A percentile compares a stretch with the other conserved stretches of the same genome.
phyloP scores from a whole-genome alignment of 2,797 vertebrate species.

The Esox lucius region DNA sequence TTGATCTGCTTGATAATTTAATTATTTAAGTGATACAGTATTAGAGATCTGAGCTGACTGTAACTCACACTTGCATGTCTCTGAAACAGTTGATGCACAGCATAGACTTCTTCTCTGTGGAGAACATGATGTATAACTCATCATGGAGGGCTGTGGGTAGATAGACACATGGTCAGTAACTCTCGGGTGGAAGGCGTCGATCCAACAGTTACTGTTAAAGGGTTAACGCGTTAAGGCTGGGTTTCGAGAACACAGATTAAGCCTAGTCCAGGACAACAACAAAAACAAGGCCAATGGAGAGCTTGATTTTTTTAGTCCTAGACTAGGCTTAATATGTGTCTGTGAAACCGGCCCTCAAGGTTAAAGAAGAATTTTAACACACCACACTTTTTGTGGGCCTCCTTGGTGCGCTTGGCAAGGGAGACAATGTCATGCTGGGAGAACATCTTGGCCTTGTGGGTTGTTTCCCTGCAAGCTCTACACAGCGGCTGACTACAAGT shows the following conservation, averaged over 20 bases:
- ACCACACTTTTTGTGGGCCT: constrained; percentile 84
- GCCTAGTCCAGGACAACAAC: no score
- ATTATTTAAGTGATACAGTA: neutral
- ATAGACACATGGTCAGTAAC: neutral
- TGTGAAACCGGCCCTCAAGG: no score
- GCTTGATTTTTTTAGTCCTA: no score
- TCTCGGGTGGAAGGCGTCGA: no score
- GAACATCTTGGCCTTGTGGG: constrained; percentile 83
- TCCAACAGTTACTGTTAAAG: no score
- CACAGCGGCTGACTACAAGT: constrained; percentile 85
- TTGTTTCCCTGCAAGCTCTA: constrained; percentile 77
- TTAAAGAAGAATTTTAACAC: constrained; percentile 45
- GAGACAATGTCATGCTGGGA: constrained; percentile 81
- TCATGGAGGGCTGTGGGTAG: constrained; percentile 7
- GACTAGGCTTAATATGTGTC: no score
- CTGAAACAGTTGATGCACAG: constrained; percentile 87
- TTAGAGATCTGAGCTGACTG: neutral
- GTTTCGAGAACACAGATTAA: no score
- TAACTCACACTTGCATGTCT: constrained; percentile 84
- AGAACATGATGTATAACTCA: constrained; percentile 81
- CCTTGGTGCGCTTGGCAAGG: constrained; percentile 81
- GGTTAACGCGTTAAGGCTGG: no score
- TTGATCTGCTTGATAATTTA: neutral
- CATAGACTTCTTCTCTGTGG: constrained; percentile 85
- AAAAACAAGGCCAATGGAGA: no score